Percentiles rank a stretch among this genome's conserved stretches.
Evolutionary conservation across 2,888 invertebrate genomes (phyloP).

Genomic region (Nectonema munidae): DNA sequence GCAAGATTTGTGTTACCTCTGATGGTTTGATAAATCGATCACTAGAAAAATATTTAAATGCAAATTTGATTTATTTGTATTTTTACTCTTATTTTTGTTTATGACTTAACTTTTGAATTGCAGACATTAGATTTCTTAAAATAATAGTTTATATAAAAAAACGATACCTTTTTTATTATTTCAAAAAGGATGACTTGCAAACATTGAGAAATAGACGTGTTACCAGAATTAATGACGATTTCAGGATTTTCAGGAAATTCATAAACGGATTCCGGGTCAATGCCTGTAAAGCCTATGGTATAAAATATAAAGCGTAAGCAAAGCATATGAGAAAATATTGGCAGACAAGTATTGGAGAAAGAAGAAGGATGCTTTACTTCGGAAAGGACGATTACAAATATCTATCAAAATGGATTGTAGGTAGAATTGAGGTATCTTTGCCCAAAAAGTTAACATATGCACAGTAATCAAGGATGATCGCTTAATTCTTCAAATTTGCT

Average conservation of each 20-base stretch:
- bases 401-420: too few species aligned
- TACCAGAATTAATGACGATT: slow-evolving; percentile 1
- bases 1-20: too few species aligned
- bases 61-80: background rate
- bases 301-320: background rate
- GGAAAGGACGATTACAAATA: too few species aligned
- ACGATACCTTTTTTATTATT: slow-evolving; percentile 7
- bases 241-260: slow-evolving; percentile 1
- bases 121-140: background rate
- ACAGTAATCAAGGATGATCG: too few species aligned
- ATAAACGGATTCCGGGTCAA: slow-evolving; percentile 8
- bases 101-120: background rate
- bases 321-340: slow-evolving; percentile 10
- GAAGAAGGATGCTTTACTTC: too few species aligned
- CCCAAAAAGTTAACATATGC: too few species aligned
- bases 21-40: too few species aligned
- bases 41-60: too few species aligned
- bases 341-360: too few species aligned
- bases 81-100: background rate
- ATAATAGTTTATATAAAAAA: background rate
- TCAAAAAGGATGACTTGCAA: background rate
- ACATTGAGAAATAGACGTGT: slow-evolving; percentile 2
- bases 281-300: slow-evolving; percentile 9
- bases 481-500: too few species aligned
- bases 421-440: too few species aligned